Evolutionary conservation across 1,140 invertebrate genomes (phyloP).

Genomic region (Drosophila hydei): DNA sequence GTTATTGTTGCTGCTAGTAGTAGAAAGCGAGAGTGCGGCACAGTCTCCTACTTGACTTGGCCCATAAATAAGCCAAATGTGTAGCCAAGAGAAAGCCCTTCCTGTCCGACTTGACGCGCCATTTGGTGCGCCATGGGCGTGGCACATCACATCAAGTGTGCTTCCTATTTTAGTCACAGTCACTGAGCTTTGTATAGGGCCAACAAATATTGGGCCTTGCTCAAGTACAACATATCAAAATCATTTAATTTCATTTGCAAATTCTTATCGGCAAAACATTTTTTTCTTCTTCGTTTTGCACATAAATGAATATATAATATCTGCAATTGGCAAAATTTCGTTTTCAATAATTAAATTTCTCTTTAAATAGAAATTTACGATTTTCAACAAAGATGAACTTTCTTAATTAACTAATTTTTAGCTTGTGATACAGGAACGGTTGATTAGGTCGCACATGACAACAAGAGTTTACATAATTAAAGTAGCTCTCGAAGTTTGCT

Average conservation of each 20-base stretch:
- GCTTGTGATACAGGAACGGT: neutral
- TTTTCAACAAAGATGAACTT: neutral
- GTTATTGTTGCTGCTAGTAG: constrained; percentile 7
- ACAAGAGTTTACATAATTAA: constrained; percentile 16
- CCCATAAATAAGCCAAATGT: constrained; percentile 39
- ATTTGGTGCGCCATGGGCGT: constrained; percentile 29
- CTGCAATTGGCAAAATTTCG: too few relatives aligned
- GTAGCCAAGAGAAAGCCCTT: constrained; percentile 10
- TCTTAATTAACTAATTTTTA: constrained; percentile 18
- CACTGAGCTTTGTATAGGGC: constrained; percentile 15
- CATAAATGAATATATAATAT: too few relatives aligned
- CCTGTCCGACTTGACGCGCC: constrained; percentile 23
- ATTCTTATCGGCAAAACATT: too few relatives aligned
- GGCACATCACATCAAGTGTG: constrained; percentile 10
- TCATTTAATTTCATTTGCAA: too few relatives aligned
- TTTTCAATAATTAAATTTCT: too few relatives aligned
- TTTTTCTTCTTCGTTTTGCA: too few relatives aligned
- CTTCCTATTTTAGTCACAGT: constrained; percentile 32
- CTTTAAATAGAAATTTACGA: too few relatives aligned
- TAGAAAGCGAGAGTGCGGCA: constrained; percentile 30
- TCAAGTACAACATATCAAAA: too few relatives aligned
- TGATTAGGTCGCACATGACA: constrained; percentile 7
- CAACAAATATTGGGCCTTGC: neutral
- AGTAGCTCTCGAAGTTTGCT: neutral
- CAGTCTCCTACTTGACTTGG: constrained; percentile 27